These are phyloP conservation scores for Melipona beecheii DNA, from an alignment of 2,888 invertebrate species.

Conservation along the genomic window DNA sequence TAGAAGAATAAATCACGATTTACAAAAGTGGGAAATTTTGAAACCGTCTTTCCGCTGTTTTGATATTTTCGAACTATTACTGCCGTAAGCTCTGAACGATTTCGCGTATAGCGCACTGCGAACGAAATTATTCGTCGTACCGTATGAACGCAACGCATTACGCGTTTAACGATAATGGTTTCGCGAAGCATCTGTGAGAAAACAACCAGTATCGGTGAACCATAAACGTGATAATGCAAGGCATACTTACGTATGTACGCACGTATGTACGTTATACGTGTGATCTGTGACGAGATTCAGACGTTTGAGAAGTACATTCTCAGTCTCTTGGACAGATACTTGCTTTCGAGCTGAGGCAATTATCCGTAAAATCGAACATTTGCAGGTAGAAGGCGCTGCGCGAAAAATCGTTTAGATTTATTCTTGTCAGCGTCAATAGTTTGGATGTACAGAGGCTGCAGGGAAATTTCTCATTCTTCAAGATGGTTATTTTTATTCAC, in stretches of 20 bases:
- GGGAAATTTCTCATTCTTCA: too few species aligned
- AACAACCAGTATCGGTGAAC: too few species aligned
- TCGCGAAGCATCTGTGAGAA: not conserved
- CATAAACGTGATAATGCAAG: not conserved
- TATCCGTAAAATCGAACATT: too few species aligned
- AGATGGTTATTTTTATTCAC: too few species aligned
- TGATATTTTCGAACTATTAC: not conserved
- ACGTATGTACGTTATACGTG: not conserved
- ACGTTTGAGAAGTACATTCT: not conserved
- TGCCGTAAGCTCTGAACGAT: not conserved
- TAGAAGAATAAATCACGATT: too few species aligned
- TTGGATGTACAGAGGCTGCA: too few species aligned
- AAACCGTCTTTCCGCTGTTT: not conserved
- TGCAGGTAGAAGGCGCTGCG: too few species aligned
- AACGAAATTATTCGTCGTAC: not conserved
- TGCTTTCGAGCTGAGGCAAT: not conserved
- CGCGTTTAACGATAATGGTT: not conserved
- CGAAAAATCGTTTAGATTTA: too few species aligned
- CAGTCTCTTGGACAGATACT: not conserved
- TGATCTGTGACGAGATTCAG: not conserved
- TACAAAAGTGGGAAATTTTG: too few species aligned
- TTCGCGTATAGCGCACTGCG: not conserved
- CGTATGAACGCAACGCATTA: not conserved
- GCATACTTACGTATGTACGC: not conserved
- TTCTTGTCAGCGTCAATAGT: too few species aligned